Evolutionary conservation across 1,140 invertebrate genomes (phyloP).

Genomic region (Archivesica marissinica): DNA sequence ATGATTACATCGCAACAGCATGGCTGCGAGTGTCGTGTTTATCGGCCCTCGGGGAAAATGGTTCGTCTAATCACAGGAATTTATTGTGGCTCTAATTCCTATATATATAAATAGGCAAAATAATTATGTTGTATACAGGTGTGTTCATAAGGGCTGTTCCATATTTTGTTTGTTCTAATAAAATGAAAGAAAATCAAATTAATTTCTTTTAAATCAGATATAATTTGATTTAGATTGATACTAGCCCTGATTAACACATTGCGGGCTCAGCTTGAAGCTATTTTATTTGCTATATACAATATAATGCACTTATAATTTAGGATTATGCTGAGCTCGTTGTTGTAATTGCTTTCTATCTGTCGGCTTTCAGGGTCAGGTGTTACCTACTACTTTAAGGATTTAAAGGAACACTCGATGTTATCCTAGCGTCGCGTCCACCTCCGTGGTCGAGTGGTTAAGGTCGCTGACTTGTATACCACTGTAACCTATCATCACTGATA

Average conservation of each 20-base stretch:
- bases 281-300: too few species aligned
- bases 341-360: neutral
- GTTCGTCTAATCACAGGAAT: slow-evolving; percentile 70
- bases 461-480: too few species aligned
- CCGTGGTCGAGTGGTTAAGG: too few species aligned
- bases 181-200: too few species aligned
- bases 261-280: too few species aligned
- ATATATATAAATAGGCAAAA: neutral
- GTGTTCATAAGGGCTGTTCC: slow-evolving; percentile 13
- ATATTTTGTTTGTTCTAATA: neutral
- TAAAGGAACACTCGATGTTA: too few species aligned
- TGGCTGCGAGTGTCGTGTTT: slow-evolving; percentile 68
- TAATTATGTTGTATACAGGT: neutral
- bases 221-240: too few species aligned
- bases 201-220: too few species aligned
- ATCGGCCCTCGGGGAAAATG: slow-evolving; percentile 75
- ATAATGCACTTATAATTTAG: neutral
- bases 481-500: too few species aligned
- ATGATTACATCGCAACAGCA: slow-evolving; percentile 78
- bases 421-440: too few species aligned
- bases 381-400: too few species aligned
- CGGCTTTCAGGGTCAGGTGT: neutral
- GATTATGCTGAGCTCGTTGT: neutral
- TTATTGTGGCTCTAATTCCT: neutral
- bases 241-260: too few species aligned